Evolutionary conservation across 2,797 vertebrate genomes (phyloP).

Genomic region (Tokudaia tokunoshimensis): DNA sequence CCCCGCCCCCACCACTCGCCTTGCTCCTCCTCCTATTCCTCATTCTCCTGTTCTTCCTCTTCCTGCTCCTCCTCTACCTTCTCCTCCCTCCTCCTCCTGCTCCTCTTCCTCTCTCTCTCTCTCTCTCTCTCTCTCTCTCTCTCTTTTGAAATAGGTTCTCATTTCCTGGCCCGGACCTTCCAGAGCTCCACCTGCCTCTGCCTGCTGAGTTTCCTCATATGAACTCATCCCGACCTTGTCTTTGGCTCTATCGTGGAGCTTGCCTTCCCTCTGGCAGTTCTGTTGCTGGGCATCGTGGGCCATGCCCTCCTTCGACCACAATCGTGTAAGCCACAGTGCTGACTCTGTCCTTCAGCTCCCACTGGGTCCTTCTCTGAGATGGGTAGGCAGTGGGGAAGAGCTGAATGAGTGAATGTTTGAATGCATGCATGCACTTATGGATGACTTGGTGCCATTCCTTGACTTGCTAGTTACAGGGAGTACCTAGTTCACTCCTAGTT

Average conservation of each 20-base stretch:
- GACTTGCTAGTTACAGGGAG: slow-evolving; percentile 46
- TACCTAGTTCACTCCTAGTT: not conserved
- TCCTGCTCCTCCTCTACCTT: not conserved
- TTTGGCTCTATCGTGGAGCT: not conserved
- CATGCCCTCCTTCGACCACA: not conserved
- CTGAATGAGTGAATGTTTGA: slow-evolving; percentile 26
- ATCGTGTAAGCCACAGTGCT: not conserved
- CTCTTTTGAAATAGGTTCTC: not conserved
- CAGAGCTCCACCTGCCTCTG: too few species aligned
- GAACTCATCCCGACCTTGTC: not conserved
- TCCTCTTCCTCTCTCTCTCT: accelerated
- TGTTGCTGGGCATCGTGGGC: not conserved
- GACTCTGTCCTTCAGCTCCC: not conserved
- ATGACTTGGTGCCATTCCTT: slow-evolving; percentile 8
- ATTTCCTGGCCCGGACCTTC: not conserved
- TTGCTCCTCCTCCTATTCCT: not conserved
- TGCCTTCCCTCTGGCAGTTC: not conserved
- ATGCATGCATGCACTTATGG: slow-evolving; percentile 15
- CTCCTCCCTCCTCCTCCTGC: not conserved
- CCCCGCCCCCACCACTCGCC: not conserved
- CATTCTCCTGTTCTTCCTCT: not conserved
- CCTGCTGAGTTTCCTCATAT: not conserved
- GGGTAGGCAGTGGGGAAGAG: not conserved
- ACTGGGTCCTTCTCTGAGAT: not conserved
- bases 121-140: not conserved